Conservation (phyloP, 1,140 invertebrate genomes). For the Drosophila biarmipes region DNA sequence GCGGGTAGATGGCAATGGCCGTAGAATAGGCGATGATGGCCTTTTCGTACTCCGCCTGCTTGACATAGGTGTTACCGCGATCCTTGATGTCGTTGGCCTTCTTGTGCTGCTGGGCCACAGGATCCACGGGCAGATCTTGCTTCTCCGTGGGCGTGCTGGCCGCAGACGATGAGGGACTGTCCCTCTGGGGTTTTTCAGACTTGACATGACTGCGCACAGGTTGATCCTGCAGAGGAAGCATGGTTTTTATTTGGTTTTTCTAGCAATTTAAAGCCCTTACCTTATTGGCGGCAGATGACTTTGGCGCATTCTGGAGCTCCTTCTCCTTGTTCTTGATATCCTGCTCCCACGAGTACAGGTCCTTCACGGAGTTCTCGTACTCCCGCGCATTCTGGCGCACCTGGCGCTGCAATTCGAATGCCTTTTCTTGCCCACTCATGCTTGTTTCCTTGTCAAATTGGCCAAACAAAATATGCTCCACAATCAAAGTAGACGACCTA, state of each 20-base stretch:
- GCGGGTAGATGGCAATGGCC: conserved; percentile 90
- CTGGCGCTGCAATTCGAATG: conserved; percentile 88
- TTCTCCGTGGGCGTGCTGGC: conserved; percentile 70
- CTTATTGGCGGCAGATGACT: conserved; percentile 30
- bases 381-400: conserved; percentile 90
- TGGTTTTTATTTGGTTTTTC: not conserved
- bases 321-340: conserved; percentile 93
- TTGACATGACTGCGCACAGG: conserved; percentile 66
- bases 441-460: conserved; percentile 8
- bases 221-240: conserved; percentile 25
- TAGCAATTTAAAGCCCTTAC: conserved; percentile 35
- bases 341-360: conserved; percentile 92
- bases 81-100: conserved; percentile 85
- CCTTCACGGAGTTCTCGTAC: conserved; percentile 89
- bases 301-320: conserved; percentile 65
- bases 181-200: conserved; percentile 1
- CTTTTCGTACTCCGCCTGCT: conserved; percentile 90
- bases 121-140: conserved; percentile 58
- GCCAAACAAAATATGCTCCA: conserved; percentile 6
- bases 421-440: conserved; percentile 83
- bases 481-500: too few species aligned
- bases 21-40: conserved; percentile 92
- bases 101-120: conserved; percentile 78
- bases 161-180: conserved; percentile 33
- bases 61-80: conserved; percentile 93